Evolutionary conservation across 2,113 vertebrate species (phyloP).

Genomic region (Cichladusa arquata): DNA sequence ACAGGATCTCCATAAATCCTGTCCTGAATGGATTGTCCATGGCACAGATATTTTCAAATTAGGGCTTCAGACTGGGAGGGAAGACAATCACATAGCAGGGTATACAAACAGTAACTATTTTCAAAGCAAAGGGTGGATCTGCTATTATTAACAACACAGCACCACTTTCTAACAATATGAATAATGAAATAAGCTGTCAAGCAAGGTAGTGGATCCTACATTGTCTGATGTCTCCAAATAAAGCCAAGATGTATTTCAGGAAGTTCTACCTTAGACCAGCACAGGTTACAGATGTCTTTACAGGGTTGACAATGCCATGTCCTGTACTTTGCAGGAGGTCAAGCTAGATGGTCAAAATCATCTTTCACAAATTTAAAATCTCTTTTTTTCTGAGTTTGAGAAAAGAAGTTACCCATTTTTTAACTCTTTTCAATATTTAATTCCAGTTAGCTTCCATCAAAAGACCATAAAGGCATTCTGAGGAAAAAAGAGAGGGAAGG

Average conservation of each 20-base stretch:
- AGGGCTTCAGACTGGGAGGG: background rate
- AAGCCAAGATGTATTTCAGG: background rate
- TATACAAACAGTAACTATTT: background rate
- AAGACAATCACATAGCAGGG: background rate
- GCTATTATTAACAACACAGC: background rate
- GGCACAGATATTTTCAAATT: background rate
- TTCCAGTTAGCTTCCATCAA: background rate
- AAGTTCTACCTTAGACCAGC: background rate
- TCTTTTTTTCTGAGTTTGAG: background rate
- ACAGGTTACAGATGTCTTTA: background rate
- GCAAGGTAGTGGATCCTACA: background rate
- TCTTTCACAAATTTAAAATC: background rate
- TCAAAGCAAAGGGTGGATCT: background rate
- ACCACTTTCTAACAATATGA: background rate
- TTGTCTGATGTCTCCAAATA: background rate
- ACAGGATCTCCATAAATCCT: conserved; percentile 5
- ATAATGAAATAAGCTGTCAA: background rate
- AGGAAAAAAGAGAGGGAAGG: background rate
- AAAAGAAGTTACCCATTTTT: background rate
- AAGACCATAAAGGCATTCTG: background rate
- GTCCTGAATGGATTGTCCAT: background rate
- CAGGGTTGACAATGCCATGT: background rate
- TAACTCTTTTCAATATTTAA: background rate
- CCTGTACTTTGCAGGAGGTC: background rate
- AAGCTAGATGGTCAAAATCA: background rate